phyloP scores from a whole-genome alignment of 2,888 invertebrate species.

The Lasioglossum leucozonium region DNA sequence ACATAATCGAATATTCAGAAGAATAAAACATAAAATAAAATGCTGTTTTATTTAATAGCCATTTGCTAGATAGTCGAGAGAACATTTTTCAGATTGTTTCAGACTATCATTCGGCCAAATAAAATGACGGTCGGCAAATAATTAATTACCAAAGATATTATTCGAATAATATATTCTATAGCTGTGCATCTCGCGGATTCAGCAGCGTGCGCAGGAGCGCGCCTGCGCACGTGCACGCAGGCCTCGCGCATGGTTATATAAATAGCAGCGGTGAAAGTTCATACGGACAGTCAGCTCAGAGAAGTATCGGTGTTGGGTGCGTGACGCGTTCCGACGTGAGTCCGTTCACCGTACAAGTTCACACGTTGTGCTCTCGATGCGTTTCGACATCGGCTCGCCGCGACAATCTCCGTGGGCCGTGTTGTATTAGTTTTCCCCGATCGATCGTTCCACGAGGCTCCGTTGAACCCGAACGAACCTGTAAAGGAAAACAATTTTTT shows the following conservation, averaged over 20 bases:
- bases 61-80: not conserved
- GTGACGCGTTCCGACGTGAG: not conserved
- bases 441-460: not conserved
- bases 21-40: not conserved
- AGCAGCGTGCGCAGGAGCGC: not conserved
- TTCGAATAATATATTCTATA: not conserved
- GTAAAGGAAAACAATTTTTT: too few species aligned
- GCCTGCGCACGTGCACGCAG: not conserved
- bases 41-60: not conserved
- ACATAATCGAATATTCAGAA: not conserved
- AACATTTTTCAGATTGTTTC: not conserved
- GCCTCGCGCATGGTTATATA: constrained; percentile 55
- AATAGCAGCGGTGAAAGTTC: constrained; percentile 70
- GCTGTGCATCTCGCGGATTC: not conserved
- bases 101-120: not conserved
- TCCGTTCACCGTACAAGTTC: constrained; percentile 2
- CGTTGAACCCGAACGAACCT: not conserved
- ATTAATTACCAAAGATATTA: not conserved
- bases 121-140: not conserved
- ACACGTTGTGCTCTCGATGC: not conserved
- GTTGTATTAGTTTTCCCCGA: not conserved
- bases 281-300: constrained; percentile 63
- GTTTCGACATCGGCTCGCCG: not conserved
- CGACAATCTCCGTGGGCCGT: not conserved
- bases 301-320: constrained; percentile 19